phyloP scores from a whole-genome alignment of 2,113 vertebrate species.

The Megaleporinus macrocephalus region DNA sequence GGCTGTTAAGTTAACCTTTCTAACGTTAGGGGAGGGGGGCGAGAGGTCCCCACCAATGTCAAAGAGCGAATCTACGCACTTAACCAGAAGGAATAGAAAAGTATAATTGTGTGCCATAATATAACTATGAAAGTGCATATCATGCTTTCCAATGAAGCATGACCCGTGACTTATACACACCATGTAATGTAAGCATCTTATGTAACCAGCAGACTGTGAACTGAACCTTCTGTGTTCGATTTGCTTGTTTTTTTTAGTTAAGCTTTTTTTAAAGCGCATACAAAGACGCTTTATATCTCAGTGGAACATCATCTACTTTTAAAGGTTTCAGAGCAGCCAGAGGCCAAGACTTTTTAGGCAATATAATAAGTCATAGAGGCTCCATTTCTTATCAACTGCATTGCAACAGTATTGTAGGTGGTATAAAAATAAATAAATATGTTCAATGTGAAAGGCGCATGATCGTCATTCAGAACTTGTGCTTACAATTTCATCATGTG shows the following conservation, averaged over 20 bases:
- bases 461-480: neutral
- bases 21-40: too few relatives aligned
- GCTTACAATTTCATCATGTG: neutral
- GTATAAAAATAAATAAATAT: neutral
- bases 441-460: neutral
- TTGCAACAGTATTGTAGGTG: neutral
- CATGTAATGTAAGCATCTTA: too few relatives aligned
- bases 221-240: neutral
- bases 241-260: neutral
- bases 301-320: neutral
- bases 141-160: too few relatives aligned
- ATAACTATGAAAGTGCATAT: too few relatives aligned
- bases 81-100: too few relatives aligned
- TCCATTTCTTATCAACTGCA: neutral
- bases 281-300: neutral
- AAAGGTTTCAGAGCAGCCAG: neutral
- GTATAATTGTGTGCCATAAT: too few relatives aligned
- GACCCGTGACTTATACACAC: too few relatives aligned
- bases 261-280: neutral
- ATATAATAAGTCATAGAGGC: neutral
- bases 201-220: conserved; percentile 7
- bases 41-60: too few relatives aligned
- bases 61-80: too few relatives aligned
- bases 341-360: neutral
- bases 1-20: too few relatives aligned